phyloP scores from a whole-genome alignment of 2,113 vertebrate species.

The Condylura cristata region DNA sequence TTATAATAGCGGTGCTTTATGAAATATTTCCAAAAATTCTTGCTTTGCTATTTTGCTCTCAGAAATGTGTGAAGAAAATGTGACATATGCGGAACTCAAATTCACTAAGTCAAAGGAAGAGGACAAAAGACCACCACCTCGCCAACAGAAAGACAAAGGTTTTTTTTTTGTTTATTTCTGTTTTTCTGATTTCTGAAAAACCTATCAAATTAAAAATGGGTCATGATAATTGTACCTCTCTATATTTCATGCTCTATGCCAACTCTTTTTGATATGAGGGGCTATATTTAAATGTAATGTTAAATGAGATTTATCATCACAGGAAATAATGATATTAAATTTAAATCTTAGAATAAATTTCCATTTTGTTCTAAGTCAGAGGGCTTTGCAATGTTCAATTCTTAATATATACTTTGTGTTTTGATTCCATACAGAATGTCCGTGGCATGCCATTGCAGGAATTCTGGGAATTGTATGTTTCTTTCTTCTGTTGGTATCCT shows the following conservation, averaged over 20 bases:
- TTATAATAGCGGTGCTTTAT: not conserved
- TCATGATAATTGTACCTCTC: not conserved
- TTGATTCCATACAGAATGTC: not conserved
- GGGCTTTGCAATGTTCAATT: not conserved
- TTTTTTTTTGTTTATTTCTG: not conserved
- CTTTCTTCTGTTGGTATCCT: not conserved
- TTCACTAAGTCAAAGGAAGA: not conserved
- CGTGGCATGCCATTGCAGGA: not conserved
- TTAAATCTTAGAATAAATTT: not conserved
- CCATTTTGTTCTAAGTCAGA: not conserved
- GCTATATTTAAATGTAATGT: not conserved
- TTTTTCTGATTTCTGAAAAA: not conserved
- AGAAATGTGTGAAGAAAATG: not conserved
- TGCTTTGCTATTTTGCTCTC: not conserved
- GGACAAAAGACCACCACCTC: not conserved
- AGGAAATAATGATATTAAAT: not conserved
- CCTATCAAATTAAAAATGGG: not conserved
- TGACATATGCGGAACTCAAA: not conserved
- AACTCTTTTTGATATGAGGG: not conserved
- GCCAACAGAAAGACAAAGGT: not conserved
- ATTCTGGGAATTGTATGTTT: not conserved
- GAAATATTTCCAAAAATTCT: not conserved
- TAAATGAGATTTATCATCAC: not conserved
- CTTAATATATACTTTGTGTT: not conserved
- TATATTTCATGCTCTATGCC: not conserved